Conservation (phyloP, 2,888 invertebrate genomes). For the Dryobota labecula region DNA sequence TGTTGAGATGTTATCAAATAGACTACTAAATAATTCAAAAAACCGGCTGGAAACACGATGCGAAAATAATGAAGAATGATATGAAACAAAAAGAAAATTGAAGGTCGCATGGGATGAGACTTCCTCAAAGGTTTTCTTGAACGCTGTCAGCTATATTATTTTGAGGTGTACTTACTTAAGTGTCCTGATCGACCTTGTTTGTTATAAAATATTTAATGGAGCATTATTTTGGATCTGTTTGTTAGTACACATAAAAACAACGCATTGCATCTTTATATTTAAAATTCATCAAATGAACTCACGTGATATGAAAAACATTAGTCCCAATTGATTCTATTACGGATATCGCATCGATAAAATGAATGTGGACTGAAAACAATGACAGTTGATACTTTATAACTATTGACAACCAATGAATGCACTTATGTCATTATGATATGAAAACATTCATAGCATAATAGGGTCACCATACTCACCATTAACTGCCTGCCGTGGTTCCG, state of each 20-base stretch:
- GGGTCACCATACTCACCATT: neutral
- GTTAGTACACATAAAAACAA: neutral
- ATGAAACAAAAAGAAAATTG: slow-evolving; percentile 15
- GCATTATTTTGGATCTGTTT: slow-evolving; percentile 2
- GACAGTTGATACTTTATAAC: slow-evolving; percentile 8
- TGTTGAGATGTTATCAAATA: slow-evolving; percentile 37
- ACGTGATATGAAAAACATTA: slow-evolving; percentile 8
- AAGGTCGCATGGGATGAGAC: neutral
- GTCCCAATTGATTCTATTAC: slow-evolving; percentile 16
- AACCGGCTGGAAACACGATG: slow-evolving; percentile 18
- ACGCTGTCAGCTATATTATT: neutral
- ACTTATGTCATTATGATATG: slow-evolving; percentile 14
- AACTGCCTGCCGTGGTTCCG: neutral
- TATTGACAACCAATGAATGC: slow-evolving; percentile 5
- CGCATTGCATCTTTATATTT: slow-evolving; percentile 7
- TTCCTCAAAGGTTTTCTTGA: neutral
- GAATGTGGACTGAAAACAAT: slow-evolving; percentile 27
- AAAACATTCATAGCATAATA: slow-evolving; percentile 10
- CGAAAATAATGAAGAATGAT: slow-evolving; percentile 1
- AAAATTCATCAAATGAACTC: neutral
- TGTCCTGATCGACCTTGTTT: neutral
- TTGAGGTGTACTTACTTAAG: neutral
- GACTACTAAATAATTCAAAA: slow-evolving; percentile 8
- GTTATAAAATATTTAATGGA: slow-evolving; percentile 4
- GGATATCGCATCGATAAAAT: slow-evolving; percentile 13